Percentiles rank a stretch among this genome's conserved stretches.
phyloP scores from a whole-genome alignment of 2,888 invertebrate genomes.

The Synergus umbraculus region DNA sequence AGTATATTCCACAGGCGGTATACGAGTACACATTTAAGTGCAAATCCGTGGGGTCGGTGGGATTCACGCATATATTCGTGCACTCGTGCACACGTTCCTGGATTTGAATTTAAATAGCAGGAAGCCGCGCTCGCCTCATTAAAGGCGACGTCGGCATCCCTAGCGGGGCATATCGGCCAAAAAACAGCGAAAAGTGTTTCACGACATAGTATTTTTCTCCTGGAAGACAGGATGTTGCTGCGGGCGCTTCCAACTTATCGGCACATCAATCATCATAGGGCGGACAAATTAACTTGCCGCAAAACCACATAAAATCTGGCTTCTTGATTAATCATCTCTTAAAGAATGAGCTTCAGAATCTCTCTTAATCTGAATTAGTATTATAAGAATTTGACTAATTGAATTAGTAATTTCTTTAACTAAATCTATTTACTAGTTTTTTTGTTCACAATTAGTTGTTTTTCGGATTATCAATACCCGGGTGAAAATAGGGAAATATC shows the following conservation, averaged over 20 bases:
- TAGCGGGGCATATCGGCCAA: conserved; percentile 49
- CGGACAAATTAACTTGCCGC: conserved; percentile 3
- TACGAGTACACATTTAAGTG: conserved; percentile 51
- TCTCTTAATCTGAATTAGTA: too few relatives aligned
- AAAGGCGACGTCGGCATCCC: conserved; percentile 61
- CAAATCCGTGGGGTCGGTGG: conserved; percentile 52
- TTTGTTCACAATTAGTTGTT: too few relatives aligned
- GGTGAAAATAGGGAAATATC: too few relatives aligned
- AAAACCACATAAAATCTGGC: not conserved
- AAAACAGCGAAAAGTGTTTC: conserved; percentile 60
- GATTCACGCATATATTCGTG: conserved; percentile 54
- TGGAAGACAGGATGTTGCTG: conserved; percentile 41
- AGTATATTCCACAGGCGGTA: conserved; percentile 7
- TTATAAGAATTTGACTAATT: not conserved
- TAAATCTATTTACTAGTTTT: too few relatives aligned
- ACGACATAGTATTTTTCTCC: conserved; percentile 60
- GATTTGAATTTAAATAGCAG: conserved; percentile 60
- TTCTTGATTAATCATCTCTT: conserved; percentile 1
- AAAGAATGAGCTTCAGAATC: not conserved
- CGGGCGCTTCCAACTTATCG: conserved; percentile 50
- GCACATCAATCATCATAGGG: conserved; percentile 24
- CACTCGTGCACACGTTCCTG: conserved; percentile 52
- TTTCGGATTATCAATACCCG: too few relatives aligned
- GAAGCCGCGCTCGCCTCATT: conserved; percentile 61
- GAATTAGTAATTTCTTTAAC: conserved; percentile 5